Evolutionary conservation across 2,888 invertebrate species (phyloP).

Genomic region (Thera obeliscata): DNA sequence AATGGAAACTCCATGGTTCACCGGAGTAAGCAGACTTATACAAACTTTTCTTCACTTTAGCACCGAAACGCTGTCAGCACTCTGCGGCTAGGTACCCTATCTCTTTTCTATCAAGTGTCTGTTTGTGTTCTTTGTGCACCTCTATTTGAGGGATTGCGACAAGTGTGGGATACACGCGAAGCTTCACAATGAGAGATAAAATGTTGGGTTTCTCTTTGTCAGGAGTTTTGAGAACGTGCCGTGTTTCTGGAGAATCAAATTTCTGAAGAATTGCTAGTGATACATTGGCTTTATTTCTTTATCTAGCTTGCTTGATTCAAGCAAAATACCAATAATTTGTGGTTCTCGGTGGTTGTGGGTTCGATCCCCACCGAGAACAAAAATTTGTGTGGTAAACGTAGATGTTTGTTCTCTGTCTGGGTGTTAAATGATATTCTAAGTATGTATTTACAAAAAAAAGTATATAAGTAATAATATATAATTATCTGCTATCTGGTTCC

Average conservation of each 20-base stretch:
- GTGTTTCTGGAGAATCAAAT: not conserved
- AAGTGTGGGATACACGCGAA: conserved; percentile 21
- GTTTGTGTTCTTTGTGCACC: conserved; percentile 29
- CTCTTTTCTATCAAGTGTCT: conserved; percentile 37
- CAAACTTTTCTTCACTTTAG: too few relatives aligned
- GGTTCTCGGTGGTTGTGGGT: too few relatives aligned
- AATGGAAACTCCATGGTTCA: too few relatives aligned
- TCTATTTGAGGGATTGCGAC: conserved; percentile 30
- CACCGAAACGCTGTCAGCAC: not conserved
- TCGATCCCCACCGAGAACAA: not conserved
- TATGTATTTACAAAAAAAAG: too few relatives aligned
- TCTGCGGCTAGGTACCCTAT: conserved; percentile 15
- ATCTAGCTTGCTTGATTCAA: not conserved
- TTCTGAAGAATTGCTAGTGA: not conserved
- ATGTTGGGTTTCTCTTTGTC: conserved; percentile 12
- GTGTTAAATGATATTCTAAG: too few relatives aligned
- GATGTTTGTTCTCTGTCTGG: too few relatives aligned
- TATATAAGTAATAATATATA: too few relatives aligned
- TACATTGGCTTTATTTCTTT: not conserved
- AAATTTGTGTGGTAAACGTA: too few relatives aligned
- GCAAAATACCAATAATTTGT: not conserved
- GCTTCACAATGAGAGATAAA: conserved; percentile 18
- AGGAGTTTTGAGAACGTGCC: not conserved
- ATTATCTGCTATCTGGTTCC: too few relatives aligned
- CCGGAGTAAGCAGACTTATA: too few relatives aligned